phyloP scores from a whole-genome alignment of 2,888 invertebrate genomes.

The Xestia xanthographa region DNA sequence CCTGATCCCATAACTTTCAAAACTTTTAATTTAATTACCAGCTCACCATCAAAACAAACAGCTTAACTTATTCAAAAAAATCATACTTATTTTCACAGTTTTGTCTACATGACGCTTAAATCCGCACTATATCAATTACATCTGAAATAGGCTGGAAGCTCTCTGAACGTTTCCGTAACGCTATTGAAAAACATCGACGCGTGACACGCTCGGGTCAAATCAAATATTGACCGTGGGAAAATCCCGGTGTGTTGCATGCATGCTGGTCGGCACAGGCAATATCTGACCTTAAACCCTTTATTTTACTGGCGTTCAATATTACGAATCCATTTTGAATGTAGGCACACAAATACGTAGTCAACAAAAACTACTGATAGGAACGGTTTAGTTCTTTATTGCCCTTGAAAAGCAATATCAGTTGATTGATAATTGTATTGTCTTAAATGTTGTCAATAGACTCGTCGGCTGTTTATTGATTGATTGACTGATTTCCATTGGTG shows the following conservation, averaged over 20 bases:
- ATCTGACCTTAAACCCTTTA: constrained; percentile 44
- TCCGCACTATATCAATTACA: constrained; percentile 20
- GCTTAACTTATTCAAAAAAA: background rate
- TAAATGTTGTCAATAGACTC: too few species aligned
- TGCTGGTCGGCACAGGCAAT: constrained; percentile 3
- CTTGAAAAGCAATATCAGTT: too few species aligned
- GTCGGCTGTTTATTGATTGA: too few species aligned
- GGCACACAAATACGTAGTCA: too few species aligned
- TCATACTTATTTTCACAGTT: background rate
- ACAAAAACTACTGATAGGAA: too few species aligned
- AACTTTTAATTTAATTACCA: background rate
- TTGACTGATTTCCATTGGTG: too few species aligned
- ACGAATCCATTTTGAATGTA: background rate
- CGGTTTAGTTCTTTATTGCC: too few species aligned
- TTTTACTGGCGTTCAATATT: constrained; percentile 36
- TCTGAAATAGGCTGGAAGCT: constrained; percentile 14
- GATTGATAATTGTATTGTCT: too few species aligned
- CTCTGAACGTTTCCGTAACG: constrained; percentile 23
- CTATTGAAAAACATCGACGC: constrained; percentile 68
- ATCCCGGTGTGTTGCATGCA: constrained; percentile 6
- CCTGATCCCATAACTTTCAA: background rate
- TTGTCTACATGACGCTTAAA: constrained; percentile 11
- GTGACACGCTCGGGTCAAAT: constrained; percentile 65
- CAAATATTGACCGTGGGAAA: constrained; percentile 69
- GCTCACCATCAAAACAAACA: background rate